Evolutionary conservation across 2,113 vertebrate genomes (phyloP).

Genomic region (Tragelaphus scriptus): DNA sequence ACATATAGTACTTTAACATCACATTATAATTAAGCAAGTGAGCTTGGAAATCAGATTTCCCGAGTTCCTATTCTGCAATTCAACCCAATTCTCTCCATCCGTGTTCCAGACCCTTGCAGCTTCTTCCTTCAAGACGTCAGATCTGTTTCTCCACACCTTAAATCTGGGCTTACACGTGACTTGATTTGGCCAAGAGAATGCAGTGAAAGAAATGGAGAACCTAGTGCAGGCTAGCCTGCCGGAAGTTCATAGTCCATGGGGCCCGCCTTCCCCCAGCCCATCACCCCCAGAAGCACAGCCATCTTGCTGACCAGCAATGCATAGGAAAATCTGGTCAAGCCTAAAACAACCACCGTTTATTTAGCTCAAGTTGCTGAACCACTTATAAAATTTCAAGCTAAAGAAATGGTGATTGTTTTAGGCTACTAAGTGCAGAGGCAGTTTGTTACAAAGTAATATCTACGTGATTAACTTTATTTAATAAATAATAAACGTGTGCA

Average conservation of each 20-base stretch:
- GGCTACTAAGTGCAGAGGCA: not conserved
- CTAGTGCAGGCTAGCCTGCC: not conserved
- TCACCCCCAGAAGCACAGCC: not conserved
- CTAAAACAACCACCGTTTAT: not conserved
- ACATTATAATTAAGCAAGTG: not conserved
- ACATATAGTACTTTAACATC: not conserved
- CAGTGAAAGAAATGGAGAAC: too few relatives aligned
- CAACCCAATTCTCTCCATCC: not conserved
- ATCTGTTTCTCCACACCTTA: not conserved
- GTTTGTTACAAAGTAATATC: not conserved
- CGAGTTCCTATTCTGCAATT: not conserved
- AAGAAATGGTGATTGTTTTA: not conserved
- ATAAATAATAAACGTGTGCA: too few relatives aligned
- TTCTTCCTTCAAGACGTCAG: not conserved
- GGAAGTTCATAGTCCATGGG: not conserved
- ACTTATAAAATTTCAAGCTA: not conserved
- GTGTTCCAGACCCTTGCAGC: not conserved
- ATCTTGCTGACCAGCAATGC: not conserved
- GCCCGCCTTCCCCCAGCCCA: too few relatives aligned
- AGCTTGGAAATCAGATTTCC: not conserved
- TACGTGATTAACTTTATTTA: not conserved
- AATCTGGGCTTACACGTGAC: not conserved
- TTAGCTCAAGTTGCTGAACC: not conserved
- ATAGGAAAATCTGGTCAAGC: not conserved
- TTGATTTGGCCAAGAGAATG: not conserved